phyloP scores from a whole-genome alignment of 2,888 invertebrate genomes.

The Pollenia griseotomentosa region DNA sequence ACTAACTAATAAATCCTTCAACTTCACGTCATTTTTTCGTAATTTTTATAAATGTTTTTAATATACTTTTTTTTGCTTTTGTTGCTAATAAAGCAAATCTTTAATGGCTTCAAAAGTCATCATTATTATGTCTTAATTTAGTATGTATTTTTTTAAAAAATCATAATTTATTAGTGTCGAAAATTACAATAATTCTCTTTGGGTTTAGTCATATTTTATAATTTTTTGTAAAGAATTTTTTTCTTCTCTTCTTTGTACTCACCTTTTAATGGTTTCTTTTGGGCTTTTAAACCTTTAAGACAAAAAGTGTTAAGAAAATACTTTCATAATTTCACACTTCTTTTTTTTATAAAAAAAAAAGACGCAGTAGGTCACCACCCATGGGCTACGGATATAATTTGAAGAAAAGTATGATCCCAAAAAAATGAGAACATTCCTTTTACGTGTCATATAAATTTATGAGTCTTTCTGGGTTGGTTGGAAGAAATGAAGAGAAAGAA shows the following conservation, averaged over 20 bases:
- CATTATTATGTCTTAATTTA: conserved; percentile 74
- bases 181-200: conserved; percentile 68
- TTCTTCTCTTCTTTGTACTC: neutral
- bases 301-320: conserved; percentile 12
- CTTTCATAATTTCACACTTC: conserved; percentile 62
- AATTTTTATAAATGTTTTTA: conserved; percentile 37
- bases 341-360: neutral
- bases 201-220: conserved; percentile 45
- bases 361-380: conserved; percentile 69
- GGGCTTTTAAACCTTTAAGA: conserved; percentile 9
- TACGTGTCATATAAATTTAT: conserved; percentile 66
- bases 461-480: conserved; percentile 8
- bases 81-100: conserved; percentile 52
- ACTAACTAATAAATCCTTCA: conserved; percentile 66
- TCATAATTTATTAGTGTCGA: conserved; percentile 68
- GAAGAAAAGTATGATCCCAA: conserved; percentile 15
- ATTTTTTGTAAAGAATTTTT: conserved; percentile 12
- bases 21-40: conserved; percentile 28
- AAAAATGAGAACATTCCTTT: conserved; percentile 44
- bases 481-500: neutral
- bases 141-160: conserved; percentile 13
- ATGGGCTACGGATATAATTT: conserved; percentile 50
- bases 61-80: conserved; percentile 27
- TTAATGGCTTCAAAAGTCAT: conserved; percentile 66
- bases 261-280: conserved; percentile 18